phyloP scores from a whole-genome alignment of 2,113 vertebrate genomes.

The Trogon surrucura region DNA sequence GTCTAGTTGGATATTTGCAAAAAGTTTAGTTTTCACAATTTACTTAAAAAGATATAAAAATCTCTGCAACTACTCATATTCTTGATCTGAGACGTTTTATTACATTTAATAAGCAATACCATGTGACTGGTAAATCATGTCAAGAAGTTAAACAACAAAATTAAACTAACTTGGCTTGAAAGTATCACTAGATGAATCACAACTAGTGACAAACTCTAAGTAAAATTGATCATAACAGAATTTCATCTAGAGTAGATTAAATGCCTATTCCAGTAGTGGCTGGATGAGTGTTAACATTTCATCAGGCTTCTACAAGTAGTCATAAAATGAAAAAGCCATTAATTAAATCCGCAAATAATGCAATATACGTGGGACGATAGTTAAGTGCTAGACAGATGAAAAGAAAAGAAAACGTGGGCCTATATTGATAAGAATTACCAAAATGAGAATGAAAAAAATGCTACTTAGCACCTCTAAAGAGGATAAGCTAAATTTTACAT shows the following conservation, averaged over 20 bases:
- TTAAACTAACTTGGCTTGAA: not conserved
- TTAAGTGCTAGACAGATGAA: not conserved
- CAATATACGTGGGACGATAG: not conserved
- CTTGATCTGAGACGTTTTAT: not conserved
- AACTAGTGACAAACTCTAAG: not conserved
- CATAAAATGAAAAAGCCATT: slow-evolving; percentile 11
- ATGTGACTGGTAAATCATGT: not conserved
- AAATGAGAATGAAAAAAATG: not conserved
- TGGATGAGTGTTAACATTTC: not conserved
- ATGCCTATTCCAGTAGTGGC: not conserved
- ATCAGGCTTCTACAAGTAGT: not conserved
- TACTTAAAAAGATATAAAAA: not conserved
- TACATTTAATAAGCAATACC: not conserved
- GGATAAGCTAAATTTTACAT: not conserved
- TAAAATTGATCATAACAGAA: not conserved
- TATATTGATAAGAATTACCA: not conserved
- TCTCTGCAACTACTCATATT: not conserved
- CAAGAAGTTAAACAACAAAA: not conserved
- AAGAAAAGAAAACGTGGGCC: not conserved
- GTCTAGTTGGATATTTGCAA: not conserved
- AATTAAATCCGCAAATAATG: slow-evolving; percentile 45
- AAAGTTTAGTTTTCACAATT: not conserved
- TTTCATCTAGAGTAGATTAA: not conserved
- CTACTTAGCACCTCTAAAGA: not conserved
- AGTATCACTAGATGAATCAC: not conserved